phyloP scores from a whole-genome alignment of 1,140 invertebrate genomes.

The Paraescarpia echinospica region DNA sequence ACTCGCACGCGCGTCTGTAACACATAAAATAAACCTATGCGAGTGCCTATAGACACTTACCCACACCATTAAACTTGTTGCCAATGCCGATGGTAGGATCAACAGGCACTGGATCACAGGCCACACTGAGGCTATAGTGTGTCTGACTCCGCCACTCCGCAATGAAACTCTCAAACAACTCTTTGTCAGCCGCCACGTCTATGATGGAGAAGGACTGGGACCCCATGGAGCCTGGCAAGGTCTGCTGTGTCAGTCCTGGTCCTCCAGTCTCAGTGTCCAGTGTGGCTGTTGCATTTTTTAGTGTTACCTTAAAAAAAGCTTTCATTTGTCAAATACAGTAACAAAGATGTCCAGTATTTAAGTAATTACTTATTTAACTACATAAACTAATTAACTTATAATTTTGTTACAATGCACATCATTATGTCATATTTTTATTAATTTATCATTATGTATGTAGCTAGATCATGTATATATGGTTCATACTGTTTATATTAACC shows the following conservation, averaged over 20 bases:
- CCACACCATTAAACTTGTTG: constrained; percentile 38
- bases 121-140: constrained; percentile 50
- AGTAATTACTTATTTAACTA: too few relatives aligned
- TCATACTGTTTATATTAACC: too few relatives aligned
- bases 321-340: too few relatives aligned
- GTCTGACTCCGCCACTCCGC: constrained; percentile 51
- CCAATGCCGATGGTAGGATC: constrained; percentile 37
- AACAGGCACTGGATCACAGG: constrained; percentile 45
- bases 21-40: background rate
- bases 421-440: too few relatives aligned
- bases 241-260: background rate
- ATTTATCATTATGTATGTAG: too few relatives aligned
- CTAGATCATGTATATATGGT: too few relatives aligned
- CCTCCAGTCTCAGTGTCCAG: background rate
- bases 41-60: background rate
- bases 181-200: constrained; percentile 53
- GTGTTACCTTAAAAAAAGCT: background rate
- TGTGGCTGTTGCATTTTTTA: background rate
- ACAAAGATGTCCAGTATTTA: too few relatives aligned
- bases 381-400: too few relatives aligned
- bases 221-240: background rate
- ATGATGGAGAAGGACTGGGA: constrained; percentile 50
- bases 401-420: too few relatives aligned
- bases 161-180: constrained; percentile 56
- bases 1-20: too few relatives aligned